Base-by-base conservation (phyloP, 2,113 vertebrate genomes). In the Triplophysa tibetana region DNA sequence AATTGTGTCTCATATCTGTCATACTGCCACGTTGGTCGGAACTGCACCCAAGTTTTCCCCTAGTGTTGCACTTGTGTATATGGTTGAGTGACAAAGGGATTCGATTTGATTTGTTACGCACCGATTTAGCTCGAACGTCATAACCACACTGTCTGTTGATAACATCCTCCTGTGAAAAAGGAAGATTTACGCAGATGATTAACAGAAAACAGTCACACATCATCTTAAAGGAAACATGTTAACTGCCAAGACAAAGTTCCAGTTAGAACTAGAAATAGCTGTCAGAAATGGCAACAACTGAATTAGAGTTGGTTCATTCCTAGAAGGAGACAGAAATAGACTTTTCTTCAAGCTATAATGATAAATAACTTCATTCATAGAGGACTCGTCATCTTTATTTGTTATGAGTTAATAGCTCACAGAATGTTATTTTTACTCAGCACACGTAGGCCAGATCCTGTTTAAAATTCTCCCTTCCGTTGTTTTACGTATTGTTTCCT, bases 81-180 rank as follows among this genome's bases (percentile, higher is more conserved):
- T 29, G 29, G 29, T 29, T 29, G 29, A 29, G 26, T 29, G 26
- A 29, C 26, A 29, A 29, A 29, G 29, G 29, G 29, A 29, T 29
- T 29, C 3, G 29, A 29, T 29, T 29, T 29, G 29, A 29, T 29
- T 29, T 2, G 14, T 5, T 19, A 54, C 95, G 95, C 91, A 99
- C 97, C 72, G 93, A 90, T 92, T 98, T 98, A 68, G 94, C 95
- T 84, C 97, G 93, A 65, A 98, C 92, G 90, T 99, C 97, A 0
- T 98, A 99, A 86, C 97, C 97, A 91, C 97, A 99, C 86, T 99
- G 97, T 77, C 96, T 98, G 90, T 99, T 98, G 88, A 98, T 98
- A 72, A 99, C 97, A 72, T 98, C 97, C 91, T 98, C 97, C 97
- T 99, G 80, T 4, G 83, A 83, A 88, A 81, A 61, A 16, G 82